Evolutionary conservation across 2,797 vertebrate species (phyloP).

Genomic region (Cyprinella venusta): DNA sequence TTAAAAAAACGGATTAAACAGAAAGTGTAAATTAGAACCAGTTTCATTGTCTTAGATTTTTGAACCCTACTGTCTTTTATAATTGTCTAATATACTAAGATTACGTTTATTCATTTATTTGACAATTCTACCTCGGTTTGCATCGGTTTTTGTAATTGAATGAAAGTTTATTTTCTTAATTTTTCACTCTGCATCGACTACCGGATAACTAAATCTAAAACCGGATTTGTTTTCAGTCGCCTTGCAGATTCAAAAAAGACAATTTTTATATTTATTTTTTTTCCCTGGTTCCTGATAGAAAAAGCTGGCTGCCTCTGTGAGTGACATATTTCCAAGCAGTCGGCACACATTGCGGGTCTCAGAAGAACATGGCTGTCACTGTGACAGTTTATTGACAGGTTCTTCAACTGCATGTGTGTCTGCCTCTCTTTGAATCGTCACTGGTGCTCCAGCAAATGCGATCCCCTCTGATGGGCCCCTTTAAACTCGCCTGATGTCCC

Average conservation of each 20-base stretch:
- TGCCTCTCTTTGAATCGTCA: constrained; percentile 74
- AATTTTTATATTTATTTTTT: constrained; percentile 55
- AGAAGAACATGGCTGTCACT: constrained; percentile 78
- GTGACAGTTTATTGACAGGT: constrained; percentile 83
- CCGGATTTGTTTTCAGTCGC: constrained; percentile 9
- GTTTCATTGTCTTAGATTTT: not conserved
- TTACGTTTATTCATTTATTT: not conserved
- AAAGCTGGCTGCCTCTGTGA: constrained; percentile 69
- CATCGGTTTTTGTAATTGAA: not conserved
- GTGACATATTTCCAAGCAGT: constrained; percentile 72
- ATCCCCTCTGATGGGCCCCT: constrained; percentile 81
- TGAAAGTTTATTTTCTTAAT: not conserved
- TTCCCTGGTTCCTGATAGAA: constrained; percentile 65
- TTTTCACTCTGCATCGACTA: not conserved
- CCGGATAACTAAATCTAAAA: constrained; percentile 6
- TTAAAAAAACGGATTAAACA: not conserved
- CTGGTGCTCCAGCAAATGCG: constrained; percentile 77
- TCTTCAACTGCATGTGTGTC: constrained; percentile 75
- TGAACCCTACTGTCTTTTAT: not conserved
- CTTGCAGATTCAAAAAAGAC: constrained; percentile 40
- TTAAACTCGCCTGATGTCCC: constrained; percentile 85
- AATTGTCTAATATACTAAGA: not conserved
- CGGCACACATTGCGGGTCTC: constrained; percentile 73
- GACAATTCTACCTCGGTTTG: not conserved
- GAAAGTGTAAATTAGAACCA: not conserved